Conservation (phyloP, 2,113 vertebrate genomes). For the Callorhinus ursinus region DNA sequence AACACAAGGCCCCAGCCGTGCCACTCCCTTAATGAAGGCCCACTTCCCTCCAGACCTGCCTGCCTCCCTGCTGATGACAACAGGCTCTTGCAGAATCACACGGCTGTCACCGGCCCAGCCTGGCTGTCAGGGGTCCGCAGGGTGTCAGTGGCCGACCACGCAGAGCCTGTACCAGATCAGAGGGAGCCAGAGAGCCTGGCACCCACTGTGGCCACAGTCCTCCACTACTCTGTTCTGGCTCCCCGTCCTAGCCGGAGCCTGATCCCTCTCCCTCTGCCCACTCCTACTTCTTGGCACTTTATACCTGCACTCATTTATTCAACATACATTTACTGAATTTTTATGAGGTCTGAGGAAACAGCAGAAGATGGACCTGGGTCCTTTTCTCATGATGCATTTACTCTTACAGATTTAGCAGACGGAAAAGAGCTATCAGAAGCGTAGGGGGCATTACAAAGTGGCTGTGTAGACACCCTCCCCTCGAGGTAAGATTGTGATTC, state of each 20-base stretch:
- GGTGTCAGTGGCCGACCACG: fast-evolving
- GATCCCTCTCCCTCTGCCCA: too few species aligned
- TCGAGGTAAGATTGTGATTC: fast-evolving
- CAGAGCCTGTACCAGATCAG: fast-evolving
- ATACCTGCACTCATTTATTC: not conserved
- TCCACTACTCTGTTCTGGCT: fast-evolving
- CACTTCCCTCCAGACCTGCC: conserved; percentile 40
- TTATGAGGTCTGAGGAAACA: fast-evolving
- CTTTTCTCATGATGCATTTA: fast-evolving
- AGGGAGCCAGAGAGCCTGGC: fast-evolving
- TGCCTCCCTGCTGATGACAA: conserved; percentile 63
- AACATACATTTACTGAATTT: fast-evolving
- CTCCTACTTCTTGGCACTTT: fast-evolving
- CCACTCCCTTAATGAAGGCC: not conserved
- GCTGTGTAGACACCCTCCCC: not conserved
- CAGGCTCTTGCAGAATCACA: not conserved
- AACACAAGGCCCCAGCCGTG: conserved; percentile 36
- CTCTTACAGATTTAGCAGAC: not conserved
- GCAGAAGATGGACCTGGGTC: fast-evolving
- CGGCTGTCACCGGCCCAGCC: conserved; percentile 36
- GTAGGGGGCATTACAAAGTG: too few species aligned
- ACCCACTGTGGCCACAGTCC: fast-evolving
- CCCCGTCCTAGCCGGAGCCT: fast-evolving
- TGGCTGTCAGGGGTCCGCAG: not conserved
- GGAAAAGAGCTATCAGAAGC: not conserved